Percentiles rank a stretch among this genome's conserved stretches.
Conservation (phyloP, 2,797 vertebrate species). For the Acanthornis magna region DNA sequence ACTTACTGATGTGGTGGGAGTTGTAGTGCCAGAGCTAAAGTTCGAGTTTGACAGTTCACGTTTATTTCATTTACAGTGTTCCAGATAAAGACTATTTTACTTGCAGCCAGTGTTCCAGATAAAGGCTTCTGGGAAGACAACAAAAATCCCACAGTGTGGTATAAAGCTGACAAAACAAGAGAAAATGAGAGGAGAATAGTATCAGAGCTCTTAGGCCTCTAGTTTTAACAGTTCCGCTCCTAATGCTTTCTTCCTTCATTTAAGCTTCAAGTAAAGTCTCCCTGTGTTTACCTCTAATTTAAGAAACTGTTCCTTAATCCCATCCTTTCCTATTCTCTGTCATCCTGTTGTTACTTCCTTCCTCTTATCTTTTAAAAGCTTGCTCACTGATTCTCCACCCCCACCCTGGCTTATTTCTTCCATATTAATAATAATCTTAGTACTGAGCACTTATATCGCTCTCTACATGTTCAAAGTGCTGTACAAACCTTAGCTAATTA, state of each 20-base stretch:
- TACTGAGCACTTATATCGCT: conserved; percentile 66
- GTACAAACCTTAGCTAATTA: conserved; percentile 70
- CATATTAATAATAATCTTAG: conserved; percentile 69
- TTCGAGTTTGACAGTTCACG: background rate
- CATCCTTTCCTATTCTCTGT: conserved; percentile 31
- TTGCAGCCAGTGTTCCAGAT: background rate
- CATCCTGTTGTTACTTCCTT: conserved; percentile 54
- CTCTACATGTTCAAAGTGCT: conserved; percentile 69
- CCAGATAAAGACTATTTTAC: background rate
- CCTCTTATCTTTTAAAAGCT: conserved; percentile 58
- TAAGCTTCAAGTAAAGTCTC: conserved; percentile 28
- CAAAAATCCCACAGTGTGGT: background rate
- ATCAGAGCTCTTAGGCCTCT: background rate
- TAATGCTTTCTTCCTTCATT: conserved; percentile 11
- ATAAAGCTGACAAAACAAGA: conserved; percentile 44
- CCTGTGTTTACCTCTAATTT: conserved; percentile 44
- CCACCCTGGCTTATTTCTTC: conserved; percentile 51
- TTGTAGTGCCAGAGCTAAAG: background rate
- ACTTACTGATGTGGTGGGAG: background rate
- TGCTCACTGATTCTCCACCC: conserved; percentile 32
- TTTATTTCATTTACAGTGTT: conserved; percentile 11
- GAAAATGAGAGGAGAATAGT: conserved; percentile 29
- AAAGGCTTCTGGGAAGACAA: conserved; percentile 20
- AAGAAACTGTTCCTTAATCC: conserved; percentile 46
- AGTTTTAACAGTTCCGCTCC: background rate